Evolutionary conservation across 2,113 vertebrate genomes (phyloP).

Genomic region (Sorex araneus): DNA sequence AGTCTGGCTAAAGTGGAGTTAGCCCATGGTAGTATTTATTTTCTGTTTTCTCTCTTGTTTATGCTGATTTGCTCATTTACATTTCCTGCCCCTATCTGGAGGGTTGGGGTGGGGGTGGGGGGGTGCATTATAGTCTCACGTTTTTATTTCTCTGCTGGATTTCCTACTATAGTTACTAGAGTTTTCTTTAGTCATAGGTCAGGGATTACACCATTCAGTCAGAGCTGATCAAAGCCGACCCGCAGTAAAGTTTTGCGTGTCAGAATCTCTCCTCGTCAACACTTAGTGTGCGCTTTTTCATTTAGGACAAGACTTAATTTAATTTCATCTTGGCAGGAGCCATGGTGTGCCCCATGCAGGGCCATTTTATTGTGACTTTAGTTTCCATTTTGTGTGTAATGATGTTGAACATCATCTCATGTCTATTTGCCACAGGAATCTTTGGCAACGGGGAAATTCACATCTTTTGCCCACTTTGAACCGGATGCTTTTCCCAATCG

Average conservation of each 20-base stretch:
- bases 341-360: too few species aligned
- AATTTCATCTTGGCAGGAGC: too few species aligned
- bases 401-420: background rate
- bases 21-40: background rate
- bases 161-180: background rate
- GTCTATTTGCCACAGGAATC: background rate
- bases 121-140: background rate
- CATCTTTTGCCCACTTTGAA: background rate
- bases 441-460: background rate
- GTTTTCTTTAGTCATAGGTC: background rate
- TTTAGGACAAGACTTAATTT: too few species aligned
- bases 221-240: background rate
- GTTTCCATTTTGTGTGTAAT: background rate
- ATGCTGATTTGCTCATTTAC: background rate
- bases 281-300: background rate
- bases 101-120: background rate
- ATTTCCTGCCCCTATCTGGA: background rate
- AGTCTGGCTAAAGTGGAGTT: background rate
- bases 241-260: background rate
- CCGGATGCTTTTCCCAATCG: background rate
- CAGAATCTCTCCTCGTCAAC: background rate
- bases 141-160: constrained; percentile 6
- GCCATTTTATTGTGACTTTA: background rate
- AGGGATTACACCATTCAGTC: background rate
- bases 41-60: background rate